phyloP scores from a whole-genome alignment of 2,888 invertebrate genomes.

The Tholera decimalis region DNA sequence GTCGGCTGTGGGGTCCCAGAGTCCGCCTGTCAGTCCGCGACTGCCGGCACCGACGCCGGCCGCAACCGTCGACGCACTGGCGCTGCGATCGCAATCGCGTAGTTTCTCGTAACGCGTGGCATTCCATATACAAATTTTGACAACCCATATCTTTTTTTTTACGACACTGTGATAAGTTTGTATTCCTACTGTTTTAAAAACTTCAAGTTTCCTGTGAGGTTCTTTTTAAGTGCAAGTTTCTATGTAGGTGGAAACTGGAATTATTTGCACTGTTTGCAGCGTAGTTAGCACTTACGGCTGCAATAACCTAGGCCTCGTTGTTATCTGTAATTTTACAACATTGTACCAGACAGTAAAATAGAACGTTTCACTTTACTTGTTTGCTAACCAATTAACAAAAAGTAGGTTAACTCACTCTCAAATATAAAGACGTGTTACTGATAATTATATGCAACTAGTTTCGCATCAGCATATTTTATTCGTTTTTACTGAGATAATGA shows the following conservation, averaged over 20 bases:
- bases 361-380: conserved; percentile 10
- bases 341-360: conserved; percentile 8
- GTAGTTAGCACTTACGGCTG: conserved; percentile 62
- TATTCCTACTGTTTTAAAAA: conserved; percentile 19
- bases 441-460: conserved; percentile 18
- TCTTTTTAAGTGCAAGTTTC: conserved; percentile 14
- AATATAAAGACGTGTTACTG: conserved; percentile 41
- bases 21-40: conserved; percentile 68
- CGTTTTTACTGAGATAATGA: conserved; percentile 10
- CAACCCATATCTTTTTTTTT: conserved; percentile 30
- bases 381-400: conserved; percentile 22
- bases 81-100: conserved; percentile 53
- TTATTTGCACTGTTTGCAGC: conserved; percentile 48
- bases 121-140: conserved; percentile 63
- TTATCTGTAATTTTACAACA: conserved; percentile 27
- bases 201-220: conserved; percentile 23
- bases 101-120: conserved; percentile 63
- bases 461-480: conserved; percentile 11
- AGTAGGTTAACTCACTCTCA: conserved; percentile 10
- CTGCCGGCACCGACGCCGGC: conserved; percentile 65
- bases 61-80: conserved; percentile 43
- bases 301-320: conserved; percentile 51
- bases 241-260: conserved; percentile 25
- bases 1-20: conserved; percentile 45
- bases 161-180: conserved; percentile 60